Conservation (phyloP, 1,140 invertebrate species). For the Geopemphigus sp. region DNA sequence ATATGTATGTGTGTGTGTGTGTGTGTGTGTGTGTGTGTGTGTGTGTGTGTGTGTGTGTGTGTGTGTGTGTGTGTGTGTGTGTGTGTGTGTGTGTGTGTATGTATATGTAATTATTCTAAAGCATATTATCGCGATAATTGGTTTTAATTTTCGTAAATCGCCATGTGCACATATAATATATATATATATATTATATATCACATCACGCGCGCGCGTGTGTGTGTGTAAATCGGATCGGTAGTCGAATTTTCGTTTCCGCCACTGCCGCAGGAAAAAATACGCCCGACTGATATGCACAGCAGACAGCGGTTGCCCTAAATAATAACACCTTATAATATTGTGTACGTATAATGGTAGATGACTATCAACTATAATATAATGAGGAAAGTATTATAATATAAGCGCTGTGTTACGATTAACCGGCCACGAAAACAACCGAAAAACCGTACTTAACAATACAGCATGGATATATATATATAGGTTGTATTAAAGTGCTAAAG, state of each 20-base stretch:
- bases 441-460: neutral
- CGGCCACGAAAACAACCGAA: neutral
- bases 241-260: slow-evolving; percentile 19
- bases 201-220: neutral
- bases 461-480: neutral
- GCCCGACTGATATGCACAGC: neutral
- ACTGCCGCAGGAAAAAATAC: slow-evolving; percentile 5
- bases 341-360: neutral
- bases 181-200: too few species aligned
- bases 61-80: too few species aligned
- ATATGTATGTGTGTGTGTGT: too few species aligned
- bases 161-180: neutral
- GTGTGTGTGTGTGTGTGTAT: too few species aligned
- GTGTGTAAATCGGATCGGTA: neutral
- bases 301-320: too few species aligned
- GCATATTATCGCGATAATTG: neutral
- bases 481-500: too few species aligned
- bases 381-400: neutral
- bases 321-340: slow-evolving; percentile 3
- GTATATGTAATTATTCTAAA: neutral
- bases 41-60: too few species aligned
- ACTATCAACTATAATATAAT: neutral
- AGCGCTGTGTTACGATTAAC: neutral
- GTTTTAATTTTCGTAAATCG: neutral
- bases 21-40: too few species aligned